Percentiles rank a stretch among this genome's conserved stretches.
These are phyloP conservation scores for Slavum lentiscoides DNA, from an alignment of 2,888 invertebrate genomes.

Conservation along the genomic window DNA sequence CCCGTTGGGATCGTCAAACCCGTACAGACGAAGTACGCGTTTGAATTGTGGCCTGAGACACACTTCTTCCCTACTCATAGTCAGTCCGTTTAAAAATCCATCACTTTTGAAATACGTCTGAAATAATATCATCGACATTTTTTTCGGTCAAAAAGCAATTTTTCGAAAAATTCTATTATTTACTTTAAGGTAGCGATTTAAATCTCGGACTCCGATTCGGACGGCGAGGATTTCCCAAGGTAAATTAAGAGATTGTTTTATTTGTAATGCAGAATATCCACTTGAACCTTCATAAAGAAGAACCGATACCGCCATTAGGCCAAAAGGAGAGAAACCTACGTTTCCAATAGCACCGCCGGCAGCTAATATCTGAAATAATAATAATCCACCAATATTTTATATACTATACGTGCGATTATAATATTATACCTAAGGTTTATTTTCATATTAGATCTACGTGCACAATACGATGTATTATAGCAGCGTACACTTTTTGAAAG, in stretches of 20 bases:
- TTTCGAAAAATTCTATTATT: constrained; percentile 58
- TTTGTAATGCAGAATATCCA: constrained; percentile 73
- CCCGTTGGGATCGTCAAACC: constrained; percentile 70
- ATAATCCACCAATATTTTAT: not conserved
- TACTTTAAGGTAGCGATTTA: constrained; percentile 80
- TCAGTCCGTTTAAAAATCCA: constrained; percentile 79
- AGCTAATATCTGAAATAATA: constrained; percentile 56
- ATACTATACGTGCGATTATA: not conserved
- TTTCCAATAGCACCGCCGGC: constrained; percentile 61
- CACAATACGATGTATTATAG: not conserved
- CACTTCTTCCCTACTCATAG: constrained; percentile 77
- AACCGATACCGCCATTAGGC: constrained; percentile 76
- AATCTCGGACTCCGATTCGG: constrained; percentile 79
- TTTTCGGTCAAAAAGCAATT: not conserved
- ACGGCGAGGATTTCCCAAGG: constrained; percentile 75
- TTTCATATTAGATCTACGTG: not conserved
- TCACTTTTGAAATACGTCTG: constrained; percentile 84
- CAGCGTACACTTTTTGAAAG: not conserved
- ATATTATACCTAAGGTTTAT: not conserved
- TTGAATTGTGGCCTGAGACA: constrained; percentile 75
- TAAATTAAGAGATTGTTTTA: constrained; percentile 70
- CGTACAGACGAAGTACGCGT: constrained; percentile 75
- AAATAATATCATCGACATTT: constrained; percentile 52
- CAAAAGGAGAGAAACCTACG: constrained; percentile 83
- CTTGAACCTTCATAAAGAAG: constrained; percentile 79